Percentiles rank a stretch among this genome's conserved stretches.
These are phyloP conservation scores for Myotis daubentonii DNA, from an alignment of 2,797 vertebrate species.

Conservation along the genomic window DNA sequence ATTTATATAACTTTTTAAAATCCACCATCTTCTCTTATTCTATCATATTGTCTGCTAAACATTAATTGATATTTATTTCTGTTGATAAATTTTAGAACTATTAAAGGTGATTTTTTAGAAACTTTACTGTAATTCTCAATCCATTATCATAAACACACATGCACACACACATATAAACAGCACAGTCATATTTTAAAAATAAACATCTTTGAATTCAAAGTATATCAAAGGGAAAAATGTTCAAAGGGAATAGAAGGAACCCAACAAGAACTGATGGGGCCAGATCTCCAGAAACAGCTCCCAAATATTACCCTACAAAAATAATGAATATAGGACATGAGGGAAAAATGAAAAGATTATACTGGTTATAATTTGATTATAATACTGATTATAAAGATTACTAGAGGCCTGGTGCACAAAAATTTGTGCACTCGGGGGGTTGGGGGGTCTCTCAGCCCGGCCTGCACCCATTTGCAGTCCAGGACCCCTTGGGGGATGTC, in stretches of 20 bases:
- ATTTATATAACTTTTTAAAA: conserved; percentile 11
- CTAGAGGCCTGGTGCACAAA: no score
- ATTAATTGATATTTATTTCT: neutral
- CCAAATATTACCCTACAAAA: neutral
- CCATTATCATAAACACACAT: neutral
- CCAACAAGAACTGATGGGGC: neutral
- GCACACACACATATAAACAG: neutral
- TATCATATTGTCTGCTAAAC: neutral
- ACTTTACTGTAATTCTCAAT: neutral
- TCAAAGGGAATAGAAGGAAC: neutral
- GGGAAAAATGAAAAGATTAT: neutral
- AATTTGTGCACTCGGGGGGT: no score
- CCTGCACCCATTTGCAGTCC: no score
- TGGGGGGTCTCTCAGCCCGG: no score
- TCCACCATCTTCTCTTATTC: neutral
- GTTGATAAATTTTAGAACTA: neutral
- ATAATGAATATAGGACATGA: neutral
- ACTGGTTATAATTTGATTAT: neutral
- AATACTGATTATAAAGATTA: no score
- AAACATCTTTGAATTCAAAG: neutral
- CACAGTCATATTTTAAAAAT: neutral
- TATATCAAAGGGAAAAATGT: conserved; percentile 19
- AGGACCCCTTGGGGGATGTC: no score
- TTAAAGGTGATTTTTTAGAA: neutral
- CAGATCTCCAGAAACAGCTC: neutral